A percentile compares a stretch with the other conserved stretches of the same genome.
These are phyloP conservation scores for Chouioia cunea DNA, from an alignment of 2,888 invertebrate species.

Conservation along the genomic window DNA sequence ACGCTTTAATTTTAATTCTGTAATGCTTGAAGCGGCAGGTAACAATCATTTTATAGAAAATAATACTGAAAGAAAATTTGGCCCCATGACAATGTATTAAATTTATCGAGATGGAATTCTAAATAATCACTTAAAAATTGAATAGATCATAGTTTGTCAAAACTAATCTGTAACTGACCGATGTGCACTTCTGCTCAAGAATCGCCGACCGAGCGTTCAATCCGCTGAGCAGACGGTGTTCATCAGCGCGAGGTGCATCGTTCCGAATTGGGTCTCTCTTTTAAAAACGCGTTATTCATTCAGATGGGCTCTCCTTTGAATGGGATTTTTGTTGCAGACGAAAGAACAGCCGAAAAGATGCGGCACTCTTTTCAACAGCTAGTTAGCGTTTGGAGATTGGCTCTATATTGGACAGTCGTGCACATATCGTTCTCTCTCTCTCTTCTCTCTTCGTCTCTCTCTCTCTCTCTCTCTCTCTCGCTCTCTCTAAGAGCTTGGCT, in stretches of 20 bases:
- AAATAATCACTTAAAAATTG: too few relatives aligned
- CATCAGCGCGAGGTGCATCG: conserved; percentile 22
- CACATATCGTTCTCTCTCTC: conserved; percentile 3
- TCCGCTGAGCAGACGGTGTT: not conserved
- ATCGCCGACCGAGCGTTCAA: conserved; percentile 8
- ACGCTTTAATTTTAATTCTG: too few relatives aligned
- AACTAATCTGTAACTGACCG: too few relatives aligned
- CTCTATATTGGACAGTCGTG: conserved; percentile 51
- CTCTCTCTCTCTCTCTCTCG: conserved; percentile 4
- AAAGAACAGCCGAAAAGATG: not conserved
- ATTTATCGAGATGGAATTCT: too few relatives aligned
- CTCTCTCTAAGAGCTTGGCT: conserved; percentile 54
- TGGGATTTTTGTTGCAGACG: not conserved
- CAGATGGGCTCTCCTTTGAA: conserved; percentile 1
- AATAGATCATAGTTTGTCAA: too few relatives aligned
- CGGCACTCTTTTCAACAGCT: conserved; percentile 59
- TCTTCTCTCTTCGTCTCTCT: too few relatives aligned
- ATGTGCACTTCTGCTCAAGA: too few relatives aligned
- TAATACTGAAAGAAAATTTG: too few relatives aligned
- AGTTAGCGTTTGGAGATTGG: conserved; percentile 67
- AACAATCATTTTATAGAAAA: too few relatives aligned
- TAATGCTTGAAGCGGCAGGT: too few relatives aligned
- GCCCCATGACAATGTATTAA: too few relatives aligned
- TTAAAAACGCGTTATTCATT: conserved; percentile 43
- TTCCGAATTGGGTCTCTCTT: not conserved